A percentile compares a stretch with the other conserved stretches of the same genome.
Evolutionary conservation across 1,140 invertebrate genomes (phyloP).

Genomic region (Drosophila saltans): DNA sequence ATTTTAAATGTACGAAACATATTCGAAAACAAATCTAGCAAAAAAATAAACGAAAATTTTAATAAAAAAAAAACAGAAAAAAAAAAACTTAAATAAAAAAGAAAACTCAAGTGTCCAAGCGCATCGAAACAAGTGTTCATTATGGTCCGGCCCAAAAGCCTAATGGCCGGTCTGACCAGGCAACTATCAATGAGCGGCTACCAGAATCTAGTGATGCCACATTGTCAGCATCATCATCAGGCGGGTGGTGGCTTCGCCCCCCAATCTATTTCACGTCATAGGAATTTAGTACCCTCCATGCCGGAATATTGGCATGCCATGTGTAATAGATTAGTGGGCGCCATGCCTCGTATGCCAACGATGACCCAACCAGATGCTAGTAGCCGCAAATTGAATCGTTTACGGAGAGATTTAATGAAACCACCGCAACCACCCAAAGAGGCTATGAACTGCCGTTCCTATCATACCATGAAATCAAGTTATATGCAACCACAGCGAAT

Average conservation of each 20-base stretch:
- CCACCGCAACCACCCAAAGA: slow-evolving; percentile 2
- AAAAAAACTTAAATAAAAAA: background rate
- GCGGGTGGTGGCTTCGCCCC: background rate
- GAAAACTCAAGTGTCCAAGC: slow-evolving; percentile 11
- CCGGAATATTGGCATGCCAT: slow-evolving; percentile 40
- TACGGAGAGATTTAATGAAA: slow-evolving; percentile 37
- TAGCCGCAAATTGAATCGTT: slow-evolving; percentile 34
- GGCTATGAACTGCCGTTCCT: background rate
- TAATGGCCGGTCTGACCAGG: slow-evolving; percentile 29
- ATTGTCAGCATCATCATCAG: slow-evolving; percentile 8
- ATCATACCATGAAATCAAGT: background rate
- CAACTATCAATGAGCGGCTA: slow-evolving; percentile 42
- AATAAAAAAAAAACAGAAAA: background rate
- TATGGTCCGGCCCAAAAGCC: slow-evolving; percentile 55
- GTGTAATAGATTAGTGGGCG: slow-evolving; percentile 44
- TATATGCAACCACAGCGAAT: slow-evolving; percentile 17
- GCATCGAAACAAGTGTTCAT: background rate
- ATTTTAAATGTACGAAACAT: slow-evolving; percentile 48
- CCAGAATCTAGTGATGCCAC: slow-evolving; percentile 23
- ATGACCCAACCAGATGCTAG: slow-evolving; percentile 26
- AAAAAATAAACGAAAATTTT: background rate
- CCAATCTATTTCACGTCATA: slow-evolving; percentile 9
- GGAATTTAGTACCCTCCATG: background rate
- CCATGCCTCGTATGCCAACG: slow-evolving; percentile 34
- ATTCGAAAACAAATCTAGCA: slow-evolving; percentile 14